Evolutionary conservation across 1,140 invertebrate genomes (phyloP), one percentile per base, ranked within the genome.

Genomic region (Drosophila teissieri): DNA sequence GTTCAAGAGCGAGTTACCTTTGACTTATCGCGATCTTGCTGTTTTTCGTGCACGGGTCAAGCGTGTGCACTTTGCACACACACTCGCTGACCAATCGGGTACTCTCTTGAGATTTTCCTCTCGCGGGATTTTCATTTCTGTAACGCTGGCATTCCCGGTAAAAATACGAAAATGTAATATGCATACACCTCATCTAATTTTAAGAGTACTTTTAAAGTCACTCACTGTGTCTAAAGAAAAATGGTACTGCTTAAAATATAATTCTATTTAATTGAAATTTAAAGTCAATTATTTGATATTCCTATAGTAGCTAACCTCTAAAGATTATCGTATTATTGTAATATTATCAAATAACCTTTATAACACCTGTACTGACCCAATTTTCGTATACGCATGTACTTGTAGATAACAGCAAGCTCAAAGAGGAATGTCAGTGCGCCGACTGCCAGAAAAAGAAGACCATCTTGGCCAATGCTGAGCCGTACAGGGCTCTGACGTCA

Each of bases 381-480:
- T 15, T 27, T 24, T 48, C 14, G 0, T 24, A 48, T 24, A 7
- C 8, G 4, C 22, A 24, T 24, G 3, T 8, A 27, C 22, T 40
- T 45, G 8, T 80, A 97, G 96, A 97, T 95, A 94, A 95, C 48
- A 93, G 95, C 72, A 95, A 96, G 92, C 90, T 94, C 80, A 94
- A 94, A 73, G 95, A 95, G 92, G 94, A 96, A 93, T 98, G 98
- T 93, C 95, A 96, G 63, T 99, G 98, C 93, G 94, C 96, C 89
- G 95, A 95, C 76, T 99, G 98, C 94, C 92, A 95, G 77, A 95
- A 95, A 85, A 99, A 99, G 93, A 95, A 96, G 90, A 92, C 95
- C 68, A 94, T 96, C 73, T 93, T 98, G 82, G 95, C 96, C 82
- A 94, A 94, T 49, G 96, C 95, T 84, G 96, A 98, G 92, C 97